Percentiles rank a stretch among this genome's conserved stretches.
Evolutionary conservation across 2,797 vertebrate genomes (phyloP).

Genomic region (Melanogrammus aeglefinus): DNA sequence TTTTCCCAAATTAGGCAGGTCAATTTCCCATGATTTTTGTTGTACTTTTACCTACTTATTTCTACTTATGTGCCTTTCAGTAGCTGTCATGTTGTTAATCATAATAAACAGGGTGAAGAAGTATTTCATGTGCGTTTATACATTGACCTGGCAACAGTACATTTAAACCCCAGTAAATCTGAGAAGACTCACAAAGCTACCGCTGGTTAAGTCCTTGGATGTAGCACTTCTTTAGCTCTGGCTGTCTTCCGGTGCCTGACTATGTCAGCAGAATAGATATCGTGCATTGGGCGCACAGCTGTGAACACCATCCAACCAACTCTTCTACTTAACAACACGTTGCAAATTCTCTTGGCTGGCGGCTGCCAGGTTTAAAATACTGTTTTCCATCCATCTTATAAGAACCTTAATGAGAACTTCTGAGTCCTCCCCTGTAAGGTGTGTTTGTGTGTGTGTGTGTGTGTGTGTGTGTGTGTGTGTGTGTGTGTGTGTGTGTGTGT

Average conservation of each 20-base stretch:
- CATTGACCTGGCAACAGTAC: background rate
- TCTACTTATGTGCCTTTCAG: background rate
- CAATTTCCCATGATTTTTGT: background rate
- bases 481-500: background rate
- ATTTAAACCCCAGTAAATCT: background rate
- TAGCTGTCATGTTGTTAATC: background rate
- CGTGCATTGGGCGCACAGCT: too few relatives aligned
- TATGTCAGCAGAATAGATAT: too few relatives aligned
- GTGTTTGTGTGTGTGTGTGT: background rate
- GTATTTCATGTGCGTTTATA: background rate
- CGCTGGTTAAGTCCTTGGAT: too few relatives aligned
- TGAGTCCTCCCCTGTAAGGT: too few relatives aligned
- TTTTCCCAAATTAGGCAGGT: background rate
- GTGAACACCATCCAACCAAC: too few relatives aligned
- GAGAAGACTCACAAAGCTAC: background rate
- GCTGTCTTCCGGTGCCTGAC: too few relatives aligned
- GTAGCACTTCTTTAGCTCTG: too few relatives aligned
- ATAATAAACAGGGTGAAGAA: background rate
- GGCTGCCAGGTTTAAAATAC: too few relatives aligned
- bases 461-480: slow-evolving; percentile 1
- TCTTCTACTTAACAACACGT: too few relatives aligned
- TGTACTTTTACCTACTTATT: background rate
- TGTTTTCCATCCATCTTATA: too few relatives aligned
- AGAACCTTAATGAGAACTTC: too few relatives aligned
- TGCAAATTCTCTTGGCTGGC: too few relatives aligned